Evolutionary conservation across 2,797 vertebrate genomes (phyloP), one percentile per base, ranked within the genome.

Genomic region (Schizothorax lantsangensis): DNA sequence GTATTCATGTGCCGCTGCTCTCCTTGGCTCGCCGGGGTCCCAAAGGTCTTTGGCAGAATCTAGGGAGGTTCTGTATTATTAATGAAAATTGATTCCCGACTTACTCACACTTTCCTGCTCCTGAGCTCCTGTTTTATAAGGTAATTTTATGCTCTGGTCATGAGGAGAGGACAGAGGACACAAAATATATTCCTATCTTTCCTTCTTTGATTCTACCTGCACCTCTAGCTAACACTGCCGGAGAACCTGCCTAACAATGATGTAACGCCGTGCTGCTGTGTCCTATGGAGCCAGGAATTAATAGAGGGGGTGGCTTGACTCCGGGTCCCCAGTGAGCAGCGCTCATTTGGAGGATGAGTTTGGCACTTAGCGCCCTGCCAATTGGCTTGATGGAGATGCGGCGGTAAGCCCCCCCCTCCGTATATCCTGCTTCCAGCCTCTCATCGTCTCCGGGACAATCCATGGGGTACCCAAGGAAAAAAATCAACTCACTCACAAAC

Each of bases 21-120:
- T 82, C 78, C 80, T 80, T 73, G 86, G 86, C 81, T 87, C 36
- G 17, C 49, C 8, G 15, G 66, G 38, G 71, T 89, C 64, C 79
- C 88, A 86, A 86, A 85, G 84, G 88, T 82, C 77, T 88, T 71
- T 77, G 88, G 87, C 75, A 71, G 83, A 88, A 90, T 85, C 62
- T 79, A 77, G 86, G 83, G 84, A 89, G 85, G 64, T 52, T 79
- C 78, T 89, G 85, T 86, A 88, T 88, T 91, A 91, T 89, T 89
- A 82, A 91, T 91, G 89, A 90, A 89, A 89, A 91, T 91, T 86
- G 86, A 91, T 89, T 91, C 77, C 59, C 33, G 68, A 89, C 15
- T 88, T 68, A 85, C 83, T 91, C 74, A 86, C 82, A 89, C 88
- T 84, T 91, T 92, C 84, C 83, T 23, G 26, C 79, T 77, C 40